Conservation (phyloP, 2,797 vertebrate species). For the Mus spretus region DNA sequence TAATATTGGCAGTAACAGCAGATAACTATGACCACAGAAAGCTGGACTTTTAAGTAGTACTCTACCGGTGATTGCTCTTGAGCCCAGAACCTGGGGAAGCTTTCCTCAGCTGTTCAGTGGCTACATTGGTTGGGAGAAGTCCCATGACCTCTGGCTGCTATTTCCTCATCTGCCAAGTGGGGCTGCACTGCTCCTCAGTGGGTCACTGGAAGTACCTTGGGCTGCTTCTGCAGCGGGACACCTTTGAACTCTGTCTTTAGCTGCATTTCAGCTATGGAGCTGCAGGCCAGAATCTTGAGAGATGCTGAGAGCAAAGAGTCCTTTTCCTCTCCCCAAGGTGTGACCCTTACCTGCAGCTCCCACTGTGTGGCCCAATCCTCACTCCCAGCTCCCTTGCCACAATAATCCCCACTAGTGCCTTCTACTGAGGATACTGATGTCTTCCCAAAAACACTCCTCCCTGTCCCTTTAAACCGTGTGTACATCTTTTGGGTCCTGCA, state of each 20-base stretch:
- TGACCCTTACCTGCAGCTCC: background rate
- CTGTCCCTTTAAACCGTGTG: fast-evolving
- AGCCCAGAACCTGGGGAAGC: too few relatives aligned
- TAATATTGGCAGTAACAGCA: background rate
- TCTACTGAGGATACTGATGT: fast-evolving
- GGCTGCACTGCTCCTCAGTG: fast-evolving
- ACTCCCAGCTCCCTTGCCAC: background rate
- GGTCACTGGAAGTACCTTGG: background rate
- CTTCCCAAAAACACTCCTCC: background rate
- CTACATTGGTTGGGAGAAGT: background rate
- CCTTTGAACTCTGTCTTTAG: background rate
- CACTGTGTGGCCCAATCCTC: fast-evolving
- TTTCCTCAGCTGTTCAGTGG: background rate
- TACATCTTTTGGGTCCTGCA: too few relatives aligned
- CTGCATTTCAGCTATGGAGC: background rate
- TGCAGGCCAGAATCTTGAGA: background rate
- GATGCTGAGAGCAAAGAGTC: fast-evolving
- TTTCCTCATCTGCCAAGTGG: background rate
- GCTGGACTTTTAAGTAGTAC: background rate
- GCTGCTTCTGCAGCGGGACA: fast-evolving
- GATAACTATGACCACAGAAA: background rate
- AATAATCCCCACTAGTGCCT: background rate
- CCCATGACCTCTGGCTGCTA: background rate
- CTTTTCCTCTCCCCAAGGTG: background rate
- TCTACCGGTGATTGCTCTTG: background rate